Evolutionary conservation across 2,888 invertebrate species (phyloP).

Genomic region (Drosophila lutescens): DNA sequence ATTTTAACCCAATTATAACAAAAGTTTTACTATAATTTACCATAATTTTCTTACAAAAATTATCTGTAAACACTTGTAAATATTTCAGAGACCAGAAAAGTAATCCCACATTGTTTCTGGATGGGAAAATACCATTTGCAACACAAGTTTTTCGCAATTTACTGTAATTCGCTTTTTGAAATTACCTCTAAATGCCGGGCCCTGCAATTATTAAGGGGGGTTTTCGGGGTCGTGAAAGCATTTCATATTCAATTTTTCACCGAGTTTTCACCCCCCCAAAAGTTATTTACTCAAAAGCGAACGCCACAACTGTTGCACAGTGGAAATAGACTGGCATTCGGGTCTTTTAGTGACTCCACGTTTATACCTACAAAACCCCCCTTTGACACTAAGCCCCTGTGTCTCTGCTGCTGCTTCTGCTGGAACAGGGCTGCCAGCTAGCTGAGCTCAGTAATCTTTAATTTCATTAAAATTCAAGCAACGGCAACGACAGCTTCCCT

Average conservation of each 20-base stretch:
- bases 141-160: background rate
- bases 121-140: background rate
- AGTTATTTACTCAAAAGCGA: background rate
- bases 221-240: background rate
- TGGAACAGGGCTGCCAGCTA: slow-evolving; percentile 24
- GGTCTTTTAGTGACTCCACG: background rate
- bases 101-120: background rate
- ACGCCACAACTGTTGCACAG: slow-evolving; percentile 6
- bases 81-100: background rate
- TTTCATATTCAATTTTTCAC: slow-evolving; percentile 7
- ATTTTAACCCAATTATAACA: background rate
- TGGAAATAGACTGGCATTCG: background rate
- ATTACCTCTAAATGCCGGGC: background rate
- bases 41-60: background rate
- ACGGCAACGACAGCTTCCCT: slow-evolving; percentile 46
- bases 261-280: background rate
- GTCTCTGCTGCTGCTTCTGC: slow-evolving; percentile 1
- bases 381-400: slow-evolving; percentile 11
- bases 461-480: slow-evolving; percentile 72
- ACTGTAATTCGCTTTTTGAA: background rate
- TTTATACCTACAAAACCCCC: background rate
- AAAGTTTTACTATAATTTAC: background rate
- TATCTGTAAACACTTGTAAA: background rate
- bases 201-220: slow-evolving; percentile 1
- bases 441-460: slow-evolving; percentile 68